Conservation (phyloP, 23 tunicate genomes). For the Styela clava region DNA sequence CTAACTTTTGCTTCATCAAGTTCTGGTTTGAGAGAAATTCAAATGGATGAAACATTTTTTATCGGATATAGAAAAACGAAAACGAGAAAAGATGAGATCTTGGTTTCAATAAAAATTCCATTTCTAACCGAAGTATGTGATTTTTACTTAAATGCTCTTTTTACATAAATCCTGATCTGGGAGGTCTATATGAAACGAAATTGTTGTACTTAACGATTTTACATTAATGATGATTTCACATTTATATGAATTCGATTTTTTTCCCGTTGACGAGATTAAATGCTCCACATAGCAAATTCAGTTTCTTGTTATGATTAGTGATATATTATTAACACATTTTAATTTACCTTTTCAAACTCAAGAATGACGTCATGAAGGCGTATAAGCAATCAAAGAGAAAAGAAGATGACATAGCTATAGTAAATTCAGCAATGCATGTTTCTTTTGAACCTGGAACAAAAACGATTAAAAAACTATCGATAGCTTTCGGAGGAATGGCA, state of each 20-base stretch:
- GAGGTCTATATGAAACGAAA: background rate
- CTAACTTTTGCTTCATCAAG: constrained; percentile 24
- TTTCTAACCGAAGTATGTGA: constrained; percentile 31
- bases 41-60: constrained; percentile 82
- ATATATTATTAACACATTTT: too few relatives aligned
- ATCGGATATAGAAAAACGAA: constrained; percentile 84
- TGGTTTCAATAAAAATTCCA: constrained; percentile 44
- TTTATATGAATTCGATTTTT: too few relatives aligned
- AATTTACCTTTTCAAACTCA: too few relatives aligned
- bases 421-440: constrained; percentile 86
- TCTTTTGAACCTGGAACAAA: constrained; percentile 48
- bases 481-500: constrained; percentile 93
- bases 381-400: constrained; percentile 78
- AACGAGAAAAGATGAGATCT: constrained; percentile 43
- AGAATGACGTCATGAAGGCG: constrained; percentile 76
- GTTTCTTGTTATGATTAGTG: too few relatives aligned
- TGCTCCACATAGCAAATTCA: too few relatives aligned
- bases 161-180: background rate
- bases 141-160: too few relatives aligned
- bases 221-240: too few relatives aligned
- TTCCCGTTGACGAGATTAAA: too few relatives aligned
- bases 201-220: background rate
- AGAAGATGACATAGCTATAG: constrained; percentile 98
- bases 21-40: constrained; percentile 37
- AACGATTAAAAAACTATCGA: constrained; percentile 57